These are phyloP conservation scores for Trematomus bernacchii DNA, from an alignment of 2,797 vertebrate genomes.

Conservation along the genomic window DNA sequence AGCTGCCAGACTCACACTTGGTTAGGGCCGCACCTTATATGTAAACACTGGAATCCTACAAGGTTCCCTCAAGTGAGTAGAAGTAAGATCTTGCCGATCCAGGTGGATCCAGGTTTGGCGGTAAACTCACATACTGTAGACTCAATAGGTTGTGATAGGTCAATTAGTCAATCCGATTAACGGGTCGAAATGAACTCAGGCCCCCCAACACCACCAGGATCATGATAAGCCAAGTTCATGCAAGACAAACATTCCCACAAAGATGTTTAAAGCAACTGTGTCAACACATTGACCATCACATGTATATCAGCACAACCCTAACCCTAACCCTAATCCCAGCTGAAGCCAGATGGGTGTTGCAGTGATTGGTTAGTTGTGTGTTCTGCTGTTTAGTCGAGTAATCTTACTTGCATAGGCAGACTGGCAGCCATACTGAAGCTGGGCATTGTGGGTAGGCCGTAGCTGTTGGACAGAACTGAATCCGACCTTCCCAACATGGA, in stretches of 20 bases:
- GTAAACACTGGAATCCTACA: no score
- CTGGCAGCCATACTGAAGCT: slow-evolving; percentile 99
- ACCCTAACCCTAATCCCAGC: background rate
- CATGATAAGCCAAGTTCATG: background rate
- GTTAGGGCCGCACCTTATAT: no score
- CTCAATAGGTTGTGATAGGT: no score
- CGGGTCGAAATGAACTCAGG: no score
- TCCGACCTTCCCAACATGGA: slow-evolving; percentile 97
- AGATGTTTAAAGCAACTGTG: background rate
- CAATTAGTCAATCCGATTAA: no score
- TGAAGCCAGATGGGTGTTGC: background rate
- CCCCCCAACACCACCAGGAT: no score
- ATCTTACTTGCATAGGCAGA: slow-evolving; percentile 98
- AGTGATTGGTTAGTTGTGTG: background rate
- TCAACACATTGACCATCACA: background rate
- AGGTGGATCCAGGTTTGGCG: no score
- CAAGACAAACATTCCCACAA: background rate
- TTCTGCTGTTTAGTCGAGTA: background rate
- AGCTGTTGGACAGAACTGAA: slow-evolving; percentile 95
- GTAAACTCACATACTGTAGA: no score
- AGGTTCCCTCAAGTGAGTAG: no score
- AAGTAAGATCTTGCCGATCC: no score
- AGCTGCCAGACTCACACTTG: no score
- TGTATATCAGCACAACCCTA: background rate
- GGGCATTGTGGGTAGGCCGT: slow-evolving; percentile 96